These are phyloP conservation scores for Streblospio benedicti DNA, from an alignment of 1,140 invertebrate genomes.

Conservation along the genomic window DNA sequence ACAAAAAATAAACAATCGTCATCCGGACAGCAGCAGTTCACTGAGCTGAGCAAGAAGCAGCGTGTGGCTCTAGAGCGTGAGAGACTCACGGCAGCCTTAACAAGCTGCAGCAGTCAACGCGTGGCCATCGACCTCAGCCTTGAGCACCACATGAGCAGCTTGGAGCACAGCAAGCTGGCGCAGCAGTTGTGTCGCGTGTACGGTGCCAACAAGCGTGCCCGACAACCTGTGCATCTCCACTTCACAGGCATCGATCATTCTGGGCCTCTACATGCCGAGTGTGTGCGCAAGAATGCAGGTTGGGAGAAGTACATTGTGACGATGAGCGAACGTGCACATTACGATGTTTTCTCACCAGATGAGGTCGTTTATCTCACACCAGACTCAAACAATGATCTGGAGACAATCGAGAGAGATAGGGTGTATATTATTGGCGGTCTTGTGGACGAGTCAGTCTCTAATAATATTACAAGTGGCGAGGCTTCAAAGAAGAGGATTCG, in stretches of 20 bases:
- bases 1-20: too few species aligned
- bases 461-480: slow-evolving; percentile 18
- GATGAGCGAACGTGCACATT: slow-evolving; percentile 21
- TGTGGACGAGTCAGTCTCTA: slow-evolving; percentile 43
- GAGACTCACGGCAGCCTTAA: too few species aligned
- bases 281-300: slow-evolving; percentile 26
- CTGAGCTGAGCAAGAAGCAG: too few species aligned
- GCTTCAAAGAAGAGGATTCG: slow-evolving; percentile 17
- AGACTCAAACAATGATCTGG: slow-evolving; percentile 32
- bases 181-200: slow-evolving; percentile 31
- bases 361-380: slow-evolving; percentile 41
- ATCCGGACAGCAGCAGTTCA: too few species aligned
- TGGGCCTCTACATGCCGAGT: slow-evolving; percentile 25
- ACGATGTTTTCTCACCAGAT: slow-evolving; percentile 29
- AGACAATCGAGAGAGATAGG: slow-evolving; percentile 30
- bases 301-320: slow-evolving; percentile 29
- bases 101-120: slow-evolving; percentile 21
- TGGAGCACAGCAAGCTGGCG: slow-evolving; percentile 29
- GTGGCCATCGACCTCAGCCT: slow-evolving; percentile 27
- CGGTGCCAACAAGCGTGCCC: slow-evolving; percentile 25
- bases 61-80: too few species aligned
- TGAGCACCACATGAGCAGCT: slow-evolving; percentile 24
- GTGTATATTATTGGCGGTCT: slow-evolving; percentile 46
- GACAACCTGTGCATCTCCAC: slow-evolving; percentile 25
- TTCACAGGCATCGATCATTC: slow-evolving; percentile 24